A percentile compares a stretch with the other conserved stretches of the same genome.
phyloP scores from a whole-genome alignment of 2,113 vertebrate genomes.

The Pelecanoides urinatrix region DNA sequence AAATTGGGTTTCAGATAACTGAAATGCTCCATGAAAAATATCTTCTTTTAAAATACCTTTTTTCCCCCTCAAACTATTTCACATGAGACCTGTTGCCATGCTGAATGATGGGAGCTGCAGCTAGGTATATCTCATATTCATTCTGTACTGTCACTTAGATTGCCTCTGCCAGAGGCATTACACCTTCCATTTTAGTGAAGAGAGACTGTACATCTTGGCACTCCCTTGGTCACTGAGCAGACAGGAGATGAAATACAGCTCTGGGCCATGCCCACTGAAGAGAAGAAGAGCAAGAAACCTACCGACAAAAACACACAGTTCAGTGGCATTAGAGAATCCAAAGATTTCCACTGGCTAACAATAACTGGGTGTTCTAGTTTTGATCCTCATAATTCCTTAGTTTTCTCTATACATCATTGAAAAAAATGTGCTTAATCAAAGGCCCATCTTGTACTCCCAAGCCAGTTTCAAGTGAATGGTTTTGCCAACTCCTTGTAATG shows the following conservation, averaged over 20 bases:
- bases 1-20: neutral
- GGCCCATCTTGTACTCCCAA: neutral
- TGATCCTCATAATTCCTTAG: neutral
- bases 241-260: neutral
- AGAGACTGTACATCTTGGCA: neutral
- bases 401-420: neutral
- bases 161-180: neutral
- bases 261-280: neutral
- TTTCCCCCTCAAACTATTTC: neutral
- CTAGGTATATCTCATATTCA: neutral
- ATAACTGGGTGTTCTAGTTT: neutral
- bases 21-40: neutral
- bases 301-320: neutral
- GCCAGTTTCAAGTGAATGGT: rapidly evolving
- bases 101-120: neutral
- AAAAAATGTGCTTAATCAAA: neutral
- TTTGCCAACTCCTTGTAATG: neutral
- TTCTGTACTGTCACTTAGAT: neutral
- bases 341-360: neutral
- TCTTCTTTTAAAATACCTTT: neutral
- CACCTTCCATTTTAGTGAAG: neutral
- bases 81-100: neutral
- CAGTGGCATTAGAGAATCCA: neutral
- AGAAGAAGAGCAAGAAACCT: neutral
- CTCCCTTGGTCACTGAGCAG: neutral